These are phyloP conservation scores for Falco biarmicus DNA, from an alignment of 2,797 vertebrate genomes.

Conservation along the genomic window DNA sequence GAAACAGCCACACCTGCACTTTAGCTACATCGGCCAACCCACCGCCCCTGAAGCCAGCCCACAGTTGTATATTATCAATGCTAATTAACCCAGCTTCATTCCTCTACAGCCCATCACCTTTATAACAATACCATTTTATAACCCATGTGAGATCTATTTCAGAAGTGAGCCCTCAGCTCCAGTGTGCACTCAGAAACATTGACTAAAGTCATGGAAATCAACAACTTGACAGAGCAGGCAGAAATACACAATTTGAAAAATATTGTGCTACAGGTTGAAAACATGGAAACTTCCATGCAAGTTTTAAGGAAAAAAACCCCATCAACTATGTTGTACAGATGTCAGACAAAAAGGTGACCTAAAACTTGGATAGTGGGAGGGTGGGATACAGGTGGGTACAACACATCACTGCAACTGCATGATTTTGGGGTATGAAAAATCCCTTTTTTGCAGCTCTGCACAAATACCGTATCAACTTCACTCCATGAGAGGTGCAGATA, in stretches of 20 bases:
- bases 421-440: not conserved
- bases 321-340: not conserved
- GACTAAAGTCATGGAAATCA: not conserved
- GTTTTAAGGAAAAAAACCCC: not conserved
- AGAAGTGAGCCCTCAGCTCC: not conserved
- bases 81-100: no score
- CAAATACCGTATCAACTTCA: not conserved
- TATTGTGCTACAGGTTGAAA: not conserved
- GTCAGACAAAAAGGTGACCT: not conserved
- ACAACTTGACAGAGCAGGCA: not conserved
- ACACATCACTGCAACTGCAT: not conserved
- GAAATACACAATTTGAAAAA: not conserved
- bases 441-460: not conserved
- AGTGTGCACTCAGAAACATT: rapidly evolving
- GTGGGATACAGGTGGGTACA: not conserved
- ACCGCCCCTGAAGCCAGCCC: no score
- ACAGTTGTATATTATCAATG: no score
- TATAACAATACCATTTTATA: not conserved
- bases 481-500: not conserved
- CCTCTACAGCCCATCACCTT: not conserved
- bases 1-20: no score
- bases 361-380: not conserved
- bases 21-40: no score
- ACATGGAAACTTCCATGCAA: not conserved
- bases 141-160: not conserved